Evolutionary conservation across 2,888 invertebrate species (phyloP).

Genomic region (Drosophila ezoana): DNA sequence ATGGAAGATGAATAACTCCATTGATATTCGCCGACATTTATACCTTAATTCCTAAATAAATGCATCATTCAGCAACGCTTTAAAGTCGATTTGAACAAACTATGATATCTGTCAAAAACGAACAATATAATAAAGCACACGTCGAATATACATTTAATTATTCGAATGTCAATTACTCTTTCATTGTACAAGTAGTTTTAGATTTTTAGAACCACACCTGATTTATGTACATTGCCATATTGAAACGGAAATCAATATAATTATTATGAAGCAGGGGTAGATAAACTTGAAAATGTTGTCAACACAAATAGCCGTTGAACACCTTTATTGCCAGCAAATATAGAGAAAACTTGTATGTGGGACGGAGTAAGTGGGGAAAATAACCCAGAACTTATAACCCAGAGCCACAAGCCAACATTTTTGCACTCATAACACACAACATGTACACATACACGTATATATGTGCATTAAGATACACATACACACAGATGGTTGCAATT

Average conservation of each 20-base stretch:
- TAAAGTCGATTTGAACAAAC: no score
- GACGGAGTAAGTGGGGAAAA: slow-evolving; percentile 5
- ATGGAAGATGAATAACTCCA: no score
- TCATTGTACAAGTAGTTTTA: slow-evolving; percentile 7
- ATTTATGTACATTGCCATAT: slow-evolving; percentile 27
- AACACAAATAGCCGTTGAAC: slow-evolving; percentile 30
- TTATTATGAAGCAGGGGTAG: not conserved
- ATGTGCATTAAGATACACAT: not conserved
- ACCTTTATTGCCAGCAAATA: slow-evolving; percentile 11
- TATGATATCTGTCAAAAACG: not conserved
- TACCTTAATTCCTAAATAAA: no score
- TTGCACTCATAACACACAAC: slow-evolving; percentile 4
- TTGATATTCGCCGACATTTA: no score
- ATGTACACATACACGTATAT: slow-evolving; percentile 1
- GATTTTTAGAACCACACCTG: slow-evolving; percentile 25
- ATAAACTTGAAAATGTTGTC: slow-evolving; percentile 23
- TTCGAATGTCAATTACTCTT: not conserved
- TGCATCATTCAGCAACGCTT: no score
- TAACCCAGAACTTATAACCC: slow-evolving; percentile 1
- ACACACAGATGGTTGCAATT: not conserved
- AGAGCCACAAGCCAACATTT: slow-evolving; percentile 5
- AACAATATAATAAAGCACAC: not conserved
- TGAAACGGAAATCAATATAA: slow-evolving; percentile 27
- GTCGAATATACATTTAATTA: slow-evolving; percentile 3
- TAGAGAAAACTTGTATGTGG: slow-evolving; percentile 4